Base-by-base conservation (phyloP, 2,113 vertebrate species). In the Ammodytes marinus region DNA sequence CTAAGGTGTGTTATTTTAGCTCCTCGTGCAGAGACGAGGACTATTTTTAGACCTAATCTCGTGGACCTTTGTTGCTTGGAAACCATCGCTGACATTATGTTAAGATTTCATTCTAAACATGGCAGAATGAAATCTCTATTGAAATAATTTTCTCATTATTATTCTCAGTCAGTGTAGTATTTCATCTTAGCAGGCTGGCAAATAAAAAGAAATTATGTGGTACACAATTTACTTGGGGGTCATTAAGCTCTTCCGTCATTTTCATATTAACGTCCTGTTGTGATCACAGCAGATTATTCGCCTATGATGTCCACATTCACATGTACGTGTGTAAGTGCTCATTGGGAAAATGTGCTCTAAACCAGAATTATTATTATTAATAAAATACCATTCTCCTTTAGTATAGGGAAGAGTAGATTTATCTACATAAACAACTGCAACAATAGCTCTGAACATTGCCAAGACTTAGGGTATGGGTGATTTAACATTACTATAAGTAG, bases 51-150 rank as follows among this genome's bases (percentile, higher is more conserved):
- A 86, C 59, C 0, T 78, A 60, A 82, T 83, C 78, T 59, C 13
- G 12, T 81, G 88, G 72, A 76, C 80, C 75, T 88, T 86, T 72
- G 91, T 94, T 94, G 93, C 93, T 86, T 91, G 88, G 93, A 91
- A 90, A 94, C 93, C 63, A 63, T 83, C 80, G 72, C 69, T 15
- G 45, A 84, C 82, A 80, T 68, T 74, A 78, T 63, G 66, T 69
- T 40, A 37, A 69, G 42, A 19, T 69, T 79, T 80, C 42, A 69
- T 78, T 72, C 37, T 64, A 76, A 79, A 64, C 60, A 8, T 39
- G 60, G 64, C 63, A 67, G 74, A 39, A 40, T 73, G 27, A 86
- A 59, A 19, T 60, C 47, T 71, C 79, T n/a, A 8, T 2, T 40
- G 61, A 52, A 63, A 76, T 47, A 27, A 27, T 27, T 27, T 27